A percentile compares a stretch with the other conserved stretches of the same genome.
These are phyloP conservation scores for Eulemur rubriventer DNA, from an alignment of 2,797 vertebrate species.

Conservation along the genomic window DNA sequence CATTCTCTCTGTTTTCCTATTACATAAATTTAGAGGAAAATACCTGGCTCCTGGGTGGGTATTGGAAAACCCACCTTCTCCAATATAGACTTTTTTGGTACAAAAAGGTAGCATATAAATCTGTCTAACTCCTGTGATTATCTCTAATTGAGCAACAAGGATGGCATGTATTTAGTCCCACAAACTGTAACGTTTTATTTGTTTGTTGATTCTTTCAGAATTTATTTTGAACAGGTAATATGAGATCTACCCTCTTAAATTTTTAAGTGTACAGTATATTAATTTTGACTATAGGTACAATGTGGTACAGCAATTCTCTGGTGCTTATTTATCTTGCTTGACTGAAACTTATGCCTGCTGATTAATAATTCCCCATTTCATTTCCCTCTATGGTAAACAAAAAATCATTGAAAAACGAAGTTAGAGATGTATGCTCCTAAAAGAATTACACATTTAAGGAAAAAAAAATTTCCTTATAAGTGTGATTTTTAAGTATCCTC, in stretches of 20 bases:
- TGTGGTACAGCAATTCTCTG: no score
- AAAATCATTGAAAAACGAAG: no score
- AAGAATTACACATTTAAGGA: neutral
- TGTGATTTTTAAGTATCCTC: neutral
- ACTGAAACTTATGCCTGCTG: neutral
- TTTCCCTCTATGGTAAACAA: neutral
- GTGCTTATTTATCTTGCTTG: neutral
- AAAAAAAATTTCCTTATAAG: neutral
- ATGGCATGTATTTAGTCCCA: neutral
- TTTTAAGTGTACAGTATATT: neutral
- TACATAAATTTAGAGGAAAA: neutral
- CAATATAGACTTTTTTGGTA: neutral
- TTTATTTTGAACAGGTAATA: neutral
- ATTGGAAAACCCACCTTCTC: neutral
- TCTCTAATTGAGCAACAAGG: neutral
- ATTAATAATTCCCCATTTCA: neutral
- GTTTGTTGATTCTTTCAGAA: neutral
- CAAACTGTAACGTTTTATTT: neutral
- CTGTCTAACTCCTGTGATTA: neutral
- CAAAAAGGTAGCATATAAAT: neutral
- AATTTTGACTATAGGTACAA: neutral
- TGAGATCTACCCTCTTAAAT: neutral
- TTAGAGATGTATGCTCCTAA: neutral
- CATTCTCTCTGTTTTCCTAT: neutral
- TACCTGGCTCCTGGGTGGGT: accelerated